Base-by-base conservation (phyloP, 2,113 vertebrate species). In the Rhizomys pruinosus region DNA sequence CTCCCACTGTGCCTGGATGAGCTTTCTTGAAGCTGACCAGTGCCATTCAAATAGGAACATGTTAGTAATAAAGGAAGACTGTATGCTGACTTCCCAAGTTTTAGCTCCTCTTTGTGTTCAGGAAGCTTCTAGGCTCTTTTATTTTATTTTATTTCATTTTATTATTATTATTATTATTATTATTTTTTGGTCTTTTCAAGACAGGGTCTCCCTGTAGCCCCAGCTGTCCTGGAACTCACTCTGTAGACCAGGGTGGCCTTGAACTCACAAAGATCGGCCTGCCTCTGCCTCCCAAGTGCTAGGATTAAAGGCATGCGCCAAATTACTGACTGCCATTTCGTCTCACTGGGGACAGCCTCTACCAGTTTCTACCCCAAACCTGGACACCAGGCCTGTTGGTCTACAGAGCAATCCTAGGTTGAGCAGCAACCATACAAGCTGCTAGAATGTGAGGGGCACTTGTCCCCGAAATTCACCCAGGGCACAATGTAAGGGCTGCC, bases 1-100 rank as follows among this genome's bases (percentile, higher is more conserved):
- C n/a, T 81, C 66, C 16, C 20, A 84, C 44, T 80, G 55, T 84
- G 55, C 76, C 57, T 69, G 72, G 19, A 57, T 1, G 44, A 22
- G 68, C 20, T 87, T 91, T 52, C 89, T 69, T 92, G 55, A 93
- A 76, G 72, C 34, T n/a, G n/a, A 89, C 23, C 2, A 39, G 61
- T 9, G 34, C 84, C n/a, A 44, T 79, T 16, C 2, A 55, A 96
- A 64, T 34, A 77, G 69, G 61, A 84, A 87, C 42, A 66, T 13
- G 23, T 16, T 73, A 87, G 32, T 74, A 66, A 32, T 52, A 76
- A 55, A 73, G 6, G 47, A 17, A 81, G 71, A 63, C 42, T 0
- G 1, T 61, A 71, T 37, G 23, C 15, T 42, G 44, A 84, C 42
- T 37, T n/a, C 55, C 8, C 29, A 66, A 47, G 8, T 25, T 87